phyloP scores from a whole-genome alignment of 2,113 vertebrate genomes.

The Aegypius monachus region DNA sequence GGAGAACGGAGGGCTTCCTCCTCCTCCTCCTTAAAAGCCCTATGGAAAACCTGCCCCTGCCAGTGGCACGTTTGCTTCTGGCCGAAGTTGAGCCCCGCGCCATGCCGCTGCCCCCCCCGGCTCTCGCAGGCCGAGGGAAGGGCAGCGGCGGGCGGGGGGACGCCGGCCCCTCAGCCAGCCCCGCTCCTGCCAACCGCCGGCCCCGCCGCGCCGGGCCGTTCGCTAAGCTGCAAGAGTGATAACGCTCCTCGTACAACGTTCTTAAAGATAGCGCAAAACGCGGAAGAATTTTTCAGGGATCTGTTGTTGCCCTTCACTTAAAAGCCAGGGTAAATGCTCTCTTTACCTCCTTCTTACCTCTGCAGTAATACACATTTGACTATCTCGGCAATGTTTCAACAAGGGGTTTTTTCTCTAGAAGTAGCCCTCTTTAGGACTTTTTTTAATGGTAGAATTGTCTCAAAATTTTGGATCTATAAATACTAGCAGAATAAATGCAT shows the following conservation, averaged over 20 bases:
- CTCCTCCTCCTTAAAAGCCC: too few species aligned
- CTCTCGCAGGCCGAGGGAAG: too few species aligned
- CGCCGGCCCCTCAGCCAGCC: too few species aligned
- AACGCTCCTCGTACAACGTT: rapidly evolving
- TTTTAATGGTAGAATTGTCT: background rate
- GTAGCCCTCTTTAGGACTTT: background rate
- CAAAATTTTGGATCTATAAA: background rate
- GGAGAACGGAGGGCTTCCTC: too few species aligned
- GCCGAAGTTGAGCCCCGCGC: too few species aligned
- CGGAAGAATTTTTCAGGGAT: background rate
- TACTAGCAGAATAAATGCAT: background rate
- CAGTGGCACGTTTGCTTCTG: too few species aligned
- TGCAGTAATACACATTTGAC: background rate
- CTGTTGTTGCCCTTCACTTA: background rate
- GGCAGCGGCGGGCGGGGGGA: too few species aligned
- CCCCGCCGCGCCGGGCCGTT: background rate
- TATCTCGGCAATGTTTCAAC: background rate
- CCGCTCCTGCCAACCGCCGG: too few species aligned
- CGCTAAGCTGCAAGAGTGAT: rapidly evolving
- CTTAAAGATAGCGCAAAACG: background rate
- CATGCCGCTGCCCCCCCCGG: too few species aligned
- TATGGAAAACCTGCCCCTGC: too few species aligned
- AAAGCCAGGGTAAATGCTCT: background rate
- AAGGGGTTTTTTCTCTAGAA: background rate
- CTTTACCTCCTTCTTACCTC: rapidly evolving